Evolutionary conservation across 2,888 invertebrate genomes (phyloP).

Genomic region (Chirona hameri): DNA sequence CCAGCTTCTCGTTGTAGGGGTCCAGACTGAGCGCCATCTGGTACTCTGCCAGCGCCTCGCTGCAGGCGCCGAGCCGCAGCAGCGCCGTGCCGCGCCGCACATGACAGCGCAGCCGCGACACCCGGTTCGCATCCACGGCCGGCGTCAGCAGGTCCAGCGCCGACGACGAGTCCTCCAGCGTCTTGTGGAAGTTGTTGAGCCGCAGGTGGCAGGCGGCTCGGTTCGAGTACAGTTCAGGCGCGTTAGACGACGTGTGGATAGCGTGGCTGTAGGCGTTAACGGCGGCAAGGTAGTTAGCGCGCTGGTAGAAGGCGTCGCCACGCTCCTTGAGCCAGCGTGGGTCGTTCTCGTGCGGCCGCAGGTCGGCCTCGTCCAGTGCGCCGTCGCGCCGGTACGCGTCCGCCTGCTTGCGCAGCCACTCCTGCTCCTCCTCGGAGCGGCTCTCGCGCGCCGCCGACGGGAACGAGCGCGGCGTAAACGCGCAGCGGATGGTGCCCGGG

Average conservation of each 20-base stretch:
- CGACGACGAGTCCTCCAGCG: conserved; percentile 57
- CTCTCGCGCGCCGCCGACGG: conserved; percentile 75
- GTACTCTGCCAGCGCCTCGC: conserved; percentile 69
- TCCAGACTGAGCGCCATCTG: conserved; percentile 66
- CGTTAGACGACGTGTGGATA: conserved; percentile 65
- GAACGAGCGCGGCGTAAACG: conserved; percentile 70
- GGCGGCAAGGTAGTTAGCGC: conserved; percentile 8
- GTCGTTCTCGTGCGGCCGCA: conserved; percentile 74
- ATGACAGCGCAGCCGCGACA: conserved; percentile 67
- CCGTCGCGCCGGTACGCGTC: conserved; percentile 65
- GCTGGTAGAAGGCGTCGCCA: conserved; percentile 24
- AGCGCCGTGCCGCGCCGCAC: conserved; percentile 70
- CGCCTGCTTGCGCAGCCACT: conserved; percentile 74
- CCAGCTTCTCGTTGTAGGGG: conserved; percentile 60
- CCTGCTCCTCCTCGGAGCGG: conserved; percentile 66
- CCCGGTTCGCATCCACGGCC: conserved; percentile 64
- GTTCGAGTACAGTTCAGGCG: conserved; percentile 69
- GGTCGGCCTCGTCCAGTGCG: conserved; percentile 63
- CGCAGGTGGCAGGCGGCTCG: conserved; percentile 76
- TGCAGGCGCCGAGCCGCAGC: conserved; percentile 63
- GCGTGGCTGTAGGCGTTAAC: conserved; percentile 78
- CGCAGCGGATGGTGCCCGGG: conserved; percentile 58
- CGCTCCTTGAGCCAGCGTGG: conserved; percentile 70
- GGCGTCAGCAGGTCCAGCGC: conserved; percentile 73
- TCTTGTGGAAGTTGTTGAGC: conserved; percentile 68